Percentiles rank a stretch among this genome's conserved stretches.
These are phyloP conservation scores for Melanotaenia trifasciata DNA, from an alignment of 2,797 vertebrate species.

Conservation along the genomic window DNA sequence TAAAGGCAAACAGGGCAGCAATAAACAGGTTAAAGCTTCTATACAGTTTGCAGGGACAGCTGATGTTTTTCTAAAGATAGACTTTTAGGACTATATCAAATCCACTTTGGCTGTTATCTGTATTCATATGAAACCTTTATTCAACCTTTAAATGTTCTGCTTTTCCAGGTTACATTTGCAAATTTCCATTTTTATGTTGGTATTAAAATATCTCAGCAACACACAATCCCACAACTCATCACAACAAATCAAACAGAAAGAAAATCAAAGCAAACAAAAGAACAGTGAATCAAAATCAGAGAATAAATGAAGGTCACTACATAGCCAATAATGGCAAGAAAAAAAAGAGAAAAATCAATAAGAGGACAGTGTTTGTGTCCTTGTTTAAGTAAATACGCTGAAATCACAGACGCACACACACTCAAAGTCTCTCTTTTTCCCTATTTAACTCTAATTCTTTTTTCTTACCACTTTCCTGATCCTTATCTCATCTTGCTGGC, in stretches of 20 bases:
- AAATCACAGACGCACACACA: slow-evolving; percentile 71
- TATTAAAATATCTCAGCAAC: slow-evolving; percentile 36
- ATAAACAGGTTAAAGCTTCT: slow-evolving; percentile 24
- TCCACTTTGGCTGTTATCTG: slow-evolving; percentile 31
- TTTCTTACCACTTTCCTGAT: slow-evolving; percentile 3
- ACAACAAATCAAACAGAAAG: slow-evolving; percentile 36
- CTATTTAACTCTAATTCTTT: slow-evolving; percentile 18
- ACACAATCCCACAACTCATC: slow-evolving; percentile 55
- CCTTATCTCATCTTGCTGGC: slow-evolving; percentile 32
- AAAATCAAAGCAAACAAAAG: slow-evolving; percentile 14
- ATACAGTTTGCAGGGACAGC: slow-evolving; percentile 27
- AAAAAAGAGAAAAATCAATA: slow-evolving; percentile 29
- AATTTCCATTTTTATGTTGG: slow-evolving; percentile 17
- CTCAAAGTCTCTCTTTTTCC: slow-evolving; percentile 35
- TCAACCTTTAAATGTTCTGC: slow-evolving; percentile 17
- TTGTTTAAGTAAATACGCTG: slow-evolving; percentile 63
- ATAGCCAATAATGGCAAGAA: slow-evolving; percentile 31
- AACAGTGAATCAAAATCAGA: slow-evolving; percentile 49
- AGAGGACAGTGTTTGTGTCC: slow-evolving; percentile 44
- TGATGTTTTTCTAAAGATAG: slow-evolving; percentile 11
- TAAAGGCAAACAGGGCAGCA: slow-evolving; percentile 48
- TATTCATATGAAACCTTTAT: slow-evolving; percentile 20
- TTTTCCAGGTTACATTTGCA: slow-evolving; percentile 27
- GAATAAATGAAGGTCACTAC: slow-evolving; percentile 46
- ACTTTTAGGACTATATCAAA: slow-evolving; percentile 33